Base-by-base conservation (phyloP, 2,797 vertebrate genomes). In the Syngnathus rostellatus region DNA sequence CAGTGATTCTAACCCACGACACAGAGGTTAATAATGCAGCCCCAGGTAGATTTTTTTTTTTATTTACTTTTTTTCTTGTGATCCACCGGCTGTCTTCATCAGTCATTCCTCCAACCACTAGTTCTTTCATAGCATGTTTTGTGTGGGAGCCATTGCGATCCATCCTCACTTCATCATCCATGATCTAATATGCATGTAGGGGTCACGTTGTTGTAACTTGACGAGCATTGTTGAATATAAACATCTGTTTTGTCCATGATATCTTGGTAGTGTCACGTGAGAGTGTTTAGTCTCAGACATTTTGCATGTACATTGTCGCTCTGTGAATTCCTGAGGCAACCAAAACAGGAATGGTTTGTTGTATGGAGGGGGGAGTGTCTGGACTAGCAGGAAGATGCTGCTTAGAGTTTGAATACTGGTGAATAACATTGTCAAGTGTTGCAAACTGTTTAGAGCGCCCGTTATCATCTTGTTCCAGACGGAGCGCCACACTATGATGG, bases 381-480 rank as follows among this genome's bases (percentile, higher is more conserved):
- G 37, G 62, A 14, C 0, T 4, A 65, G 17, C 45, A 63, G 45
- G 38, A 60, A 67, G 54, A 55, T 61, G 58, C 62, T 45, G 69
- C 64, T 69, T 57, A 51, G 39, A 16, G 31, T 41, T 40, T 55
- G 23, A 70, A 38, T 68, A 14, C 54, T n/a, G 51, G 73, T 5
- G 21, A 46, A 41, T 55, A 43, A 62, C 67, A 72, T 59, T 71
- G 21, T 72, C 48, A 66, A 65, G 57, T 79, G 55, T 79, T 79
- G 55, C 76, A 68, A 76, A 72, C 57, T 81, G 72, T 73, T 89
- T 75, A 88, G 80, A 68, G 77, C 59, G 60, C 64, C 74, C 73
- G 61, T 74, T 85, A 77, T 86, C 82, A 80, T 92, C 86, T 89
- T 76, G 80, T 90, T 91, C 72, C 88, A 92, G 90, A 80, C 83